These are phyloP conservation scores for Trialeurodes vaporariorum DNA, from an alignment of 1,140 invertebrate species.

Conservation along the genomic window DNA sequence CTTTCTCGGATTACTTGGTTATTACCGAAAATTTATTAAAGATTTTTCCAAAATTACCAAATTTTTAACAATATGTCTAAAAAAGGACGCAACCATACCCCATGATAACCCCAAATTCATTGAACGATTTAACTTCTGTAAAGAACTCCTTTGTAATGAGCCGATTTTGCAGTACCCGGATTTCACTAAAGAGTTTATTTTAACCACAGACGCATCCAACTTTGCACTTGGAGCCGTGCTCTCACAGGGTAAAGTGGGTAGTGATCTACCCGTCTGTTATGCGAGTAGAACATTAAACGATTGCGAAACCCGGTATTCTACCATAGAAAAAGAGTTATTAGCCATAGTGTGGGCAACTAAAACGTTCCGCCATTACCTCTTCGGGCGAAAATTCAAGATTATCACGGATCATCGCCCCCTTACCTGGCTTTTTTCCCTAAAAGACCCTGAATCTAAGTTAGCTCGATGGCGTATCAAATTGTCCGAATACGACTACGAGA, in stretches of 20 bases:
- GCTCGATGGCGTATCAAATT: slow-evolving; percentile 17
- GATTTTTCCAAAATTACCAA: too few relatives aligned
- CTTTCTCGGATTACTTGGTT: too few relatives aligned
- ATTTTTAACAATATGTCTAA: too few relatives aligned
- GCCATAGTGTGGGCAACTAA: slow-evolving; percentile 38
- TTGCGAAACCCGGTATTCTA: slow-evolving; percentile 30
- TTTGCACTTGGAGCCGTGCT: not conserved
- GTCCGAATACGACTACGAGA: slow-evolving; percentile 16
- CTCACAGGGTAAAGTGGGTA: not conserved
- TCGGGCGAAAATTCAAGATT: slow-evolving; percentile 36
- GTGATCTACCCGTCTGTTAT: not conserved
- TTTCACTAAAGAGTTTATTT: not conserved
- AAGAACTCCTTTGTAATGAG: not conserved
- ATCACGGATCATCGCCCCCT: slow-evolving; percentile 40
- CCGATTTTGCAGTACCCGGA: slow-evolving; percentile 9
- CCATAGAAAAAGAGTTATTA: slow-evolving; percentile 38
- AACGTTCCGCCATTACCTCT: too few relatives aligned
- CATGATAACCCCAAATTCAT: too few relatives aligned
- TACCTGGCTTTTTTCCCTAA: too few relatives aligned
- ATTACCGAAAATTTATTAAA: too few relatives aligned
- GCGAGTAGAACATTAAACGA: slow-evolving; percentile 2
- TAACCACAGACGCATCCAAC: slow-evolving; percentile 1
- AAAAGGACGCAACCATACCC: too few relatives aligned
- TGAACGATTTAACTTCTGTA: slow-evolving; percentile 1
- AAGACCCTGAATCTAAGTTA: slow-evolving; percentile 22